phyloP scores from a whole-genome alignment of 2,888 invertebrate species.

The Helobdella robusta region DNA sequence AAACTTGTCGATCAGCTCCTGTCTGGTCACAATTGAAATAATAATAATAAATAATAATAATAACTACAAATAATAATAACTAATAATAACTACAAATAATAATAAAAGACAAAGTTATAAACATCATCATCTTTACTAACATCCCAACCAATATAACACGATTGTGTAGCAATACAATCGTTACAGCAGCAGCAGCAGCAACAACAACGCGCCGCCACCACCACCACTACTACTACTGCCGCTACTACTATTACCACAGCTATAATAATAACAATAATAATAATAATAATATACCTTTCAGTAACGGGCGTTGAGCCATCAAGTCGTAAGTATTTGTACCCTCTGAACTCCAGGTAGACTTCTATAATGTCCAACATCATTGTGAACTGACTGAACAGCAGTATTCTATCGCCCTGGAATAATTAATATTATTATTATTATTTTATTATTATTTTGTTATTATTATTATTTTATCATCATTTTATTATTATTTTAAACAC shows the following conservation, averaged over 20 bases:
- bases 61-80: no score
- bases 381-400: conserved; percentile 92
- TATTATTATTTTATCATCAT: conserved; percentile 12
- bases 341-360: conserved; percentile 66
- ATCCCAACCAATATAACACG: no score
- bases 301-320: conserved; percentile 73
- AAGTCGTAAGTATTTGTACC: conserved; percentile 67
- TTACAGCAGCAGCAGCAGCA: no score
- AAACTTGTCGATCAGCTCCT: conserved; percentile 79
- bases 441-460: no score
- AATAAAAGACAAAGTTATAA: no score
- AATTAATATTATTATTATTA: no score
- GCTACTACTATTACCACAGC: neutral
- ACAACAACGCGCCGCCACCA: no score
- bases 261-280: no score
- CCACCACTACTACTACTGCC: neutral
- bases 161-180: no score
- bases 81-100: no score
- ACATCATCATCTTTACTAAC: no score
- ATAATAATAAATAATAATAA: no score
- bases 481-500: neutral
- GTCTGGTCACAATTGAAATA: conserved; percentile 61
- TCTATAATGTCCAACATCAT: conserved; percentile 87
- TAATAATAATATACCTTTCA: conserved; percentile 44
- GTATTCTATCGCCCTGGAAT: conserved; percentile 57